phyloP scores from a whole-genome alignment of 2,888 invertebrate species.

The Zaprionus lineosus region DNA sequence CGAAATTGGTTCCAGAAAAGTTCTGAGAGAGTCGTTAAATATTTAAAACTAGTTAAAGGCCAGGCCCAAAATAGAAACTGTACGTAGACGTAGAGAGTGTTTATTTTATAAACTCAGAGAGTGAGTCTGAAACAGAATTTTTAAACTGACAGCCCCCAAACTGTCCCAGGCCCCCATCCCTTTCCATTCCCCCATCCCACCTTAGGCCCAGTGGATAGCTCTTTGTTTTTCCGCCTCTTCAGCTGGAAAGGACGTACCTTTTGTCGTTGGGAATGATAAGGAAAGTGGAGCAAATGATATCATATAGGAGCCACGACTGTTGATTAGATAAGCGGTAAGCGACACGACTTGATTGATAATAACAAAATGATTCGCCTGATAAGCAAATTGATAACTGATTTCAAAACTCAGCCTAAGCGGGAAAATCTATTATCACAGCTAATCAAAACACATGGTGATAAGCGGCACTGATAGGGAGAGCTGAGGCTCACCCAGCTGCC shows the following conservation, averaged over 20 bases:
- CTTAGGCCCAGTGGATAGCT: no score
- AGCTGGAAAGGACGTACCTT: no score
- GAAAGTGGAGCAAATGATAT: neutral
- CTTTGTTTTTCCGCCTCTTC: no score
- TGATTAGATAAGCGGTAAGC: constrained; percentile 24
- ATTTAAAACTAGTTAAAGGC: neutral
- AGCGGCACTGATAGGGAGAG: neutral
- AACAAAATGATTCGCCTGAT: constrained; percentile 22
- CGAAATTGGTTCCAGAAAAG: constrained; percentile 12
- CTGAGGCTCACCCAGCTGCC: no score
- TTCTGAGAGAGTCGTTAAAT: constrained; percentile 1
- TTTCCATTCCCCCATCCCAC: no score
- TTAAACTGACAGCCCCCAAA: no score
- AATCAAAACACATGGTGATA: constrained; percentile 26
- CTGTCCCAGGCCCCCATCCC: no score
- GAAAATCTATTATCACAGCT: constrained; percentile 23
- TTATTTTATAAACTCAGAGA: no score
- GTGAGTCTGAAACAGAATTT: no score
- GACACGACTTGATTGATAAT: constrained; percentile 4
- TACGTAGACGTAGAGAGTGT: no score
- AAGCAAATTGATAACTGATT: constrained; percentile 29
- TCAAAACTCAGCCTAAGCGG: constrained; percentile 17
- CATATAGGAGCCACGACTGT: neutral
- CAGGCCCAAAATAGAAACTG: no score
- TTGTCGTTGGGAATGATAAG: neutral